Base-by-base conservation (phyloP, 2,888 invertebrate genomes). In the Asteroscopus sphinx region DNA sequence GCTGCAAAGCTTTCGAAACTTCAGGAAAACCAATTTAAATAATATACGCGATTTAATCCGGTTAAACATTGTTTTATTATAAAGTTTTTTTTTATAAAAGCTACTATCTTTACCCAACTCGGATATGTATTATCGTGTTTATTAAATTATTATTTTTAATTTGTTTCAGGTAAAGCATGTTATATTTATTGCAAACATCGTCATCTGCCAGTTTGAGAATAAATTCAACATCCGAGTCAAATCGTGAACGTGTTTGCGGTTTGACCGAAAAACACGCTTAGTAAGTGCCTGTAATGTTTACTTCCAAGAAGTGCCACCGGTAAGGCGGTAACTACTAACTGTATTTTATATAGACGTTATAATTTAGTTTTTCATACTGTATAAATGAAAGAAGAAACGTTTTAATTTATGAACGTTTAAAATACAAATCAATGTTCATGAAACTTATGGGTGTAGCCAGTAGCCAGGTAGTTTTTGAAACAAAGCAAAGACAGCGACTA, bases 101-200 rank as follows among this genome's bases (percentile, higher is more conserved):
- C n/a, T n/a, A 6, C 15, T 44, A 28, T 25, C 16, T 33, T 46
- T 26, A 15, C n/a, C n/a, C n/a, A n/a, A n/a, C n/a, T n/a, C n/a
- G n/a, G n/a, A n/a, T n/a, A 25, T 54, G 46, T 36, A 53, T 39
- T 36, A 17, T 4, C 1, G 13, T 42, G 41, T 69, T 36, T 56
- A 33, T 41, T 52, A 39, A 66, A 59, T 54, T 45, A 17, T 40
- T 5, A 53, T 59, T n/a, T 75, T 16, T 53, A n/a, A 8, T 32
- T 73, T 76, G 73, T 73, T 73, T 59, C 73, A 73, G 73, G 73
- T 73, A 73, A 73, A 61, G 25, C n/a, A 33, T 37, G 39, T 42
- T 37, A 15, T 37, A 32, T 15, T 48, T 39, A 15, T n/a, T 59
- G n/a, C n/a, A n/a, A 42, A 30, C 39, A 42, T 54, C 35, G n/a